Evolutionary conservation across 2,888 invertebrate genomes (phyloP), one percentile per base, ranked within the genome.

Genomic region (Ornithoptera alexandrae): DNA sequence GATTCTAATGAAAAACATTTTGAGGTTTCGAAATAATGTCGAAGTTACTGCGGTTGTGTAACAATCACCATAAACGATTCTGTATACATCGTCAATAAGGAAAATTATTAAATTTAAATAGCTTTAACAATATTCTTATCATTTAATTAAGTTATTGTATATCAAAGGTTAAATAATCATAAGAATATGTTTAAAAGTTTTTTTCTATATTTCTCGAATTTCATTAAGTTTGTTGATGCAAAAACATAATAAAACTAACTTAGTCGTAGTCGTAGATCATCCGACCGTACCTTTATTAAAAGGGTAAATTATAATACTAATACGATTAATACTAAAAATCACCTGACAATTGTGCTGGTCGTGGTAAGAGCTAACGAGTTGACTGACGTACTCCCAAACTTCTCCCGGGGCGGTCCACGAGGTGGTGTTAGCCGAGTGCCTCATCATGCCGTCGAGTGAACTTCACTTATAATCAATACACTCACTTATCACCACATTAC

Each of bases 311-410:
- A 50, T 50, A 50, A 50, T 50, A 15, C 46, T 46, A 12, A 12
- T 3, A 17, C 7, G 7, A 46, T 17, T 46, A 15, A 12, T 46
- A 46, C 2, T 5, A 17, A 65, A 50, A 60, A 24, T 69, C 65
- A 91, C 90, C 90, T 92, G 92, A 77, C 89, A 87, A 75, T 93
- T 87, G 76, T 93, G 93, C 76, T 93, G 93, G 73, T 93, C 92
- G 81, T 93, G 93, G 79, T 94, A 94, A 62, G 93, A 93, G 86
- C 93, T 94, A 83, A 95, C 94, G 74, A 95, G 91, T 79, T 94
- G 94, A 84, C 93, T 94, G 84, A 95, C 94, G 82, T 94, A 94
- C 87, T 95, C 95, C 95, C 95, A 95, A 76, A 94, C 93, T 78
- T 94, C 94, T 77, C 94, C 94, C 77, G 94, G 94, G 82, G 85